phyloP scores from a whole-genome alignment of 2,888 invertebrate species.

The Enchytraeus crypticus region DNA sequence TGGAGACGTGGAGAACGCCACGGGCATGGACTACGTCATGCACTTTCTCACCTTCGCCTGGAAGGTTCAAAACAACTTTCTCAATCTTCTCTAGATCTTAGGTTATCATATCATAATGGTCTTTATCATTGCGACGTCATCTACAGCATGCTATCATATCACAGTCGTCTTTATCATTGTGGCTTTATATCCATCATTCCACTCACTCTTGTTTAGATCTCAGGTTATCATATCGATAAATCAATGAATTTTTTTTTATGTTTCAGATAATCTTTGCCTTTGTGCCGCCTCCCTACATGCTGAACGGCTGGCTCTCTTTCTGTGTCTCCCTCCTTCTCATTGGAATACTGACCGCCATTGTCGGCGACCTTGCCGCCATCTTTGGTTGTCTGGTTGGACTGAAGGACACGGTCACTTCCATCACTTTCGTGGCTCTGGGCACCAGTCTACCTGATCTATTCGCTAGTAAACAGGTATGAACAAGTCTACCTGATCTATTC shows the following conservation, averaged over 20 bases:
- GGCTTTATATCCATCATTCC: too few relatives aligned
- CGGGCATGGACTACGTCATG: constrained; percentile 84
- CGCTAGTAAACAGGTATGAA: constrained; percentile 98
- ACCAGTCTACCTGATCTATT: constrained; percentile 92
- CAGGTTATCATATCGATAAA: too few relatives aligned
- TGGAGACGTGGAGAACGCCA: constrained; percentile 64
- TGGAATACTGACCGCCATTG: constrained; percentile 76
- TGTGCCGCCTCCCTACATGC: constrained; percentile 54
- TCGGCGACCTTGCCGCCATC: constrained; percentile 91
- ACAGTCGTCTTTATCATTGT: too few relatives aligned
- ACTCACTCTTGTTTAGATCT: too few relatives aligned
- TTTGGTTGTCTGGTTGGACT: constrained; percentile 96
- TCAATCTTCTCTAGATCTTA: too few relatives aligned
- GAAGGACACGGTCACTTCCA: constrained; percentile 92
- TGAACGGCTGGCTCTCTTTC: constrained; percentile 73
- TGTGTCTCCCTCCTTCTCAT: constrained; percentile 53
- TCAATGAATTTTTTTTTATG: too few relatives aligned
- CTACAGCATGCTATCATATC: too few relatives aligned
- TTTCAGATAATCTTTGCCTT: constrained; percentile 52
- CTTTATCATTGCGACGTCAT: too few relatives aligned
- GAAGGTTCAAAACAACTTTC: constrained; percentile 76
- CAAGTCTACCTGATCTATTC: too few relatives aligned
- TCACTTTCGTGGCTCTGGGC: constrained; percentile 92
- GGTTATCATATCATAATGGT: too few relatives aligned
- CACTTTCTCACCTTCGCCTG: constrained; percentile 93